Percentiles rank a stretch among this genome's conserved stretches.
These are phyloP conservation scores for Clinocottus analis DNA, from an alignment of 2,113 vertebrate species.

Conservation along the genomic window DNA sequence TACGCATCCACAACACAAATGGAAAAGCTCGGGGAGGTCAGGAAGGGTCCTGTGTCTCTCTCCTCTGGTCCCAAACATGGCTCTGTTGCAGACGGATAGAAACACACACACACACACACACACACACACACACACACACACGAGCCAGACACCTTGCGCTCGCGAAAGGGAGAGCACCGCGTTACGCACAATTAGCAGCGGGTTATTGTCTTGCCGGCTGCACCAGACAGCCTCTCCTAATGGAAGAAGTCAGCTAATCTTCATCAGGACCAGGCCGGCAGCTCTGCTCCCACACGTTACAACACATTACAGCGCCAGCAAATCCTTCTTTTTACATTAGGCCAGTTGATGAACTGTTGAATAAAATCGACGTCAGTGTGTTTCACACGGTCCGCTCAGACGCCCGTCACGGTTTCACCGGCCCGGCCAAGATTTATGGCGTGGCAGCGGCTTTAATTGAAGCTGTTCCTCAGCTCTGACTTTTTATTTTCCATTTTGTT, in stretches of 20 bases:
- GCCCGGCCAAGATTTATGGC: conserved; percentile 73
- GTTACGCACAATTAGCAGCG: conserved; percentile 94
- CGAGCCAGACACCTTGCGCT: conserved; percentile 51
- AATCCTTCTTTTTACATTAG: conserved; percentile 81
- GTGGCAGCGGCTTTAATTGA: conserved; percentile 62
- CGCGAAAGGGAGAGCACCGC: conserved; percentile 77
- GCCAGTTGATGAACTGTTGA: conserved; percentile 77
- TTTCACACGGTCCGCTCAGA: conserved; percentile 50
- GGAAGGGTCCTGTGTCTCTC: conserved; percentile 21
- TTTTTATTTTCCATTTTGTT: conserved; percentile 54
- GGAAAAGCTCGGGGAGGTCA: neutral
- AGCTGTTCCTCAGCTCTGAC: conserved; percentile 55
- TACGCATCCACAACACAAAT: conserved; percentile 1
- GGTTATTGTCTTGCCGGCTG: conserved; percentile 90
- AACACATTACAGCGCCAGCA: conserved; percentile 82
- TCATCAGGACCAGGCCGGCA: conserved; percentile 85
- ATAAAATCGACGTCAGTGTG: conserved; percentile 71
- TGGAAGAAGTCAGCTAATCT: conserved; percentile 91
- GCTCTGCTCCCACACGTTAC: conserved; percentile 80
- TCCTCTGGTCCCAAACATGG: neutral
- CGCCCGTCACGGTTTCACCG: conserved; percentile 74
- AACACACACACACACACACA: conserved; percentile 32
- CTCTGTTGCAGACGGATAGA: conserved; percentile 20
- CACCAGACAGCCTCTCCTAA: conserved; percentile 89
- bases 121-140: conserved; percentile 27